Evolutionary conservation across 2,113 vertebrate species (phyloP).

Genomic region (Boulengeromyrus knoepffleri): DNA sequence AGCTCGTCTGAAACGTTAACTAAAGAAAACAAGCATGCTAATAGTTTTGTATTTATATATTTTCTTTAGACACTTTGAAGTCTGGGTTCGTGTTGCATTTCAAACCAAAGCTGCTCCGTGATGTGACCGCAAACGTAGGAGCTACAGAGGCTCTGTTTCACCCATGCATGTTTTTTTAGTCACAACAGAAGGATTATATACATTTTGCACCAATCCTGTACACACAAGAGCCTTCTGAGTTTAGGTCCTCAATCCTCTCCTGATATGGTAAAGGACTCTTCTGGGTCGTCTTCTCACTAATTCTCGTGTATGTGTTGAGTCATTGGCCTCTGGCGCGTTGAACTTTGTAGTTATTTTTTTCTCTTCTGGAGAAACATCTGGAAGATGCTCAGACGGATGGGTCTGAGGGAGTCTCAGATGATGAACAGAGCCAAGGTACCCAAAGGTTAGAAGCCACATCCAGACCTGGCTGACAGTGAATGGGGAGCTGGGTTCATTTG

Average conservation of each 20-base stretch:
- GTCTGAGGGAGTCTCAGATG: conserved; percentile 54
- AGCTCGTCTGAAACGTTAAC: conserved; percentile 62
- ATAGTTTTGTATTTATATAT: conserved; percentile 65
- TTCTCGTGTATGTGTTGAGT: background rate
- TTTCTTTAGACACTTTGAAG: conserved; percentile 62
- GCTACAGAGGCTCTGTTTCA: conserved; percentile 34
- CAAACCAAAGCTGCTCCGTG: conserved; percentile 35
- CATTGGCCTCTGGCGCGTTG: background rate
- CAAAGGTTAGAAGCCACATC: conserved; percentile 51
- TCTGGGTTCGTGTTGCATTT: conserved; percentile 41
- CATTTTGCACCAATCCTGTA: background rate
- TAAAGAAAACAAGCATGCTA: conserved; percentile 59
- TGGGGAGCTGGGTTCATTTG: background rate
- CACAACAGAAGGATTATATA: background rate
- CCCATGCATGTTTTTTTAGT: conserved; percentile 8
- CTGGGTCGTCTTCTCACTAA: background rate
- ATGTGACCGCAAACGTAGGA: conserved; percentile 39
- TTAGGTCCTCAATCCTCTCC: background rate
- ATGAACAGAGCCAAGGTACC: conserved; percentile 61
- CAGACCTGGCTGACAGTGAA: background rate
- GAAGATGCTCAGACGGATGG: conserved; percentile 65
- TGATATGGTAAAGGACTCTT: background rate
- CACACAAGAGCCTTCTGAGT: background rate
- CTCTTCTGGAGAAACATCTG: conserved; percentile 50
- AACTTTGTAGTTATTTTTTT: background rate